Conservation (phyloP, 1,140 invertebrate genomes). For the Stegodyphus mimosarum region DNA sequence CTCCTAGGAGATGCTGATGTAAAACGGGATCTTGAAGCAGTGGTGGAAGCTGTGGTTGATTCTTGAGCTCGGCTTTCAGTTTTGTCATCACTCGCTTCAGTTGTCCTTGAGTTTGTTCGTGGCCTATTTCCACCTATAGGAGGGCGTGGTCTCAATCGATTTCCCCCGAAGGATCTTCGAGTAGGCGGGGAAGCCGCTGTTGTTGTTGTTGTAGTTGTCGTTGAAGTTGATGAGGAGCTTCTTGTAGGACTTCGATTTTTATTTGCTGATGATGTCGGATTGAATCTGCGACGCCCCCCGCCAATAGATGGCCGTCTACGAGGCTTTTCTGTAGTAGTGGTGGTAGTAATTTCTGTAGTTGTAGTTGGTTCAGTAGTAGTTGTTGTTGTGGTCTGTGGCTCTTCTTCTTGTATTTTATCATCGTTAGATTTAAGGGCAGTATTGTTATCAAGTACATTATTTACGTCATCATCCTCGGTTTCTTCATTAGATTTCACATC, state of each 20-base stretch:
- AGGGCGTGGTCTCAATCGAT: conserved; percentile 15
- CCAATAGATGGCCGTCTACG: conserved; percentile 28
- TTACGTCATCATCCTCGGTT: conserved; percentile 18
- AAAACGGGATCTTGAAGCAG: conserved; percentile 11
- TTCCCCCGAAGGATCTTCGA: conserved; percentile 24
- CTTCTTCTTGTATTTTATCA: conserved; percentile 2
- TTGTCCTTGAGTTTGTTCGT: neutral
- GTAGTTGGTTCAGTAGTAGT: conserved; percentile 35
- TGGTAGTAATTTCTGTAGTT: conserved; percentile 31
- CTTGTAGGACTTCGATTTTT: neutral
- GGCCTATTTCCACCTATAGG: neutral
- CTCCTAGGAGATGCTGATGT: conserved; percentile 1
- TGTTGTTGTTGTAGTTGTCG: conserved; percentile 16
- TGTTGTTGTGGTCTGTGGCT: neutral
- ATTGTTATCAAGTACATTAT: conserved; percentile 22
- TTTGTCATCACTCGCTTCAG: neutral
- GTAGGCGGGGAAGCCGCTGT: conserved; percentile 5
- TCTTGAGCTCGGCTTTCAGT: neutral
- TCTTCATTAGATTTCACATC: neutral
- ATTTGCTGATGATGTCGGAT: neutral
- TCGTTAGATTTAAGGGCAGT: conserved; percentile 1
- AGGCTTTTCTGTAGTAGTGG: conserved; percentile 27
- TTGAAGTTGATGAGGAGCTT: conserved; percentile 1
- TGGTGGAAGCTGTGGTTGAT: conserved; percentile 15
- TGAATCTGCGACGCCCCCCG: conserved; percentile 10